Conservation (phyloP, 1,140 invertebrate genomes). For the Macrostomum lignano region DNA sequence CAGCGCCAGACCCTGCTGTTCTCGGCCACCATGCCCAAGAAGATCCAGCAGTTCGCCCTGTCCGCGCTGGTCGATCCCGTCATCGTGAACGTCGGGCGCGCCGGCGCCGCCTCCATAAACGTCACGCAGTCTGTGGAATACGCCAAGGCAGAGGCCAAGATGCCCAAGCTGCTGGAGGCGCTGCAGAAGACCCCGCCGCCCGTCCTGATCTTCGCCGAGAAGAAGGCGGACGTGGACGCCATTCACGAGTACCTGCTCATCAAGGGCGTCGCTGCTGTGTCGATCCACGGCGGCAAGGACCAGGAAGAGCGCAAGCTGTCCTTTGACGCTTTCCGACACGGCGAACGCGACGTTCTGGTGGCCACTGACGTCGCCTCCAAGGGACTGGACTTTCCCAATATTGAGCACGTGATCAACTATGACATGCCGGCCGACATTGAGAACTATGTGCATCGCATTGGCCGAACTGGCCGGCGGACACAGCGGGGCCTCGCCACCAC, state of each 20-base stretch:
- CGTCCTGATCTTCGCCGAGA: slow-evolving; percentile 84
- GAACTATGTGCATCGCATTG: slow-evolving; percentile 96
- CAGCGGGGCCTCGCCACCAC: slow-evolving; percentile 75
- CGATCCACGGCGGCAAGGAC: slow-evolving; percentile 93
- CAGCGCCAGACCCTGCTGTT: slow-evolving; percentile 87
- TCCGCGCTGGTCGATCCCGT: slow-evolving; percentile 84
- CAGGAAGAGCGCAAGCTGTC: slow-evolving; percentile 79
- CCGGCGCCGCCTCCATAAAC: slow-evolving; percentile 82
- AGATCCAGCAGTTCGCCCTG: slow-evolving; percentile 89
- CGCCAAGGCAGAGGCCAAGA: slow-evolving; percentile 82
- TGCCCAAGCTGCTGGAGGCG: slow-evolving; percentile 69
- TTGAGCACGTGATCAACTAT: slow-evolving; percentile 96
- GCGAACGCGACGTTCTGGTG: slow-evolving; percentile 57
- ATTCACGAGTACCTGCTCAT: slow-evolving; percentile 86
- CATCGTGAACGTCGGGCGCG: slow-evolving; percentile 92
- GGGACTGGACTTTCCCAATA: slow-evolving; percentile 76
- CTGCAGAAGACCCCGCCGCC: slow-evolving; percentile 83
- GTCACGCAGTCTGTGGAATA: slow-evolving; percentile 86
- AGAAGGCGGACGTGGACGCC: slow-evolving; percentile 93
- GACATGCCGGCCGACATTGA: slow-evolving; percentile 99
- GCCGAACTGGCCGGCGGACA: slow-evolving; percentile 68
- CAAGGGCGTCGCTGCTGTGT: slow-evolving; percentile 71
- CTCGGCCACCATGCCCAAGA: slow-evolving; percentile 98
- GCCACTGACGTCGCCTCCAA: slow-evolving; percentile 97
- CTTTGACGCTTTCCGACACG: slow-evolving; percentile 64